phyloP scores from a whole-genome alignment of 2,113 vertebrate species.

The Taxidea taxus region DNA sequence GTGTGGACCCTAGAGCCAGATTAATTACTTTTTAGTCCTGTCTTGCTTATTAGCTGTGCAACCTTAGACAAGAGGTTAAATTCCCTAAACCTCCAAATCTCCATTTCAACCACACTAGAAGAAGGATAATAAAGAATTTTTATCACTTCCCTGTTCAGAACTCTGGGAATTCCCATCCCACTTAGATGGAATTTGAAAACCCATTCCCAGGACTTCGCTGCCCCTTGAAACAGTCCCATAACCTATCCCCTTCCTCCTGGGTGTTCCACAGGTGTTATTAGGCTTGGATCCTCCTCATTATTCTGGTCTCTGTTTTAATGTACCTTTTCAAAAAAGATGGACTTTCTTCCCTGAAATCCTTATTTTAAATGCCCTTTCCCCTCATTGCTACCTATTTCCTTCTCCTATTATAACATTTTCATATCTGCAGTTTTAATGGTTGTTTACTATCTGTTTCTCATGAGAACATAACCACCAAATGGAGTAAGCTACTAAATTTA shows the following conservation, averaged over 20 bases:
- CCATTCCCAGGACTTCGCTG: no score
- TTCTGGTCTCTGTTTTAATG: not conserved
- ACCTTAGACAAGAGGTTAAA: not conserved
- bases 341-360: not conserved
- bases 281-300: not conserved
- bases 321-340: not conserved
- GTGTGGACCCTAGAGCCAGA: not conserved
- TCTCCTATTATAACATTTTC: not conserved
- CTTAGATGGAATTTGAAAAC: not conserved
- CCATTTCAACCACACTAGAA: not conserved
- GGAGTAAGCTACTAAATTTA: not conserved
- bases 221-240: not conserved
- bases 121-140: not conserved
- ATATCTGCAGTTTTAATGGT: not conserved
- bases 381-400: not conserved
- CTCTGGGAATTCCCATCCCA: no score
- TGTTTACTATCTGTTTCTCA: not conserved
- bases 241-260: not conserved
- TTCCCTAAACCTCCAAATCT: not conserved
- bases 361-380: not conserved
- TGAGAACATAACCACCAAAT: not conserved
- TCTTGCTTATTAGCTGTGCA: not conserved
- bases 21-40: not conserved
- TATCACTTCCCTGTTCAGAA: not conserved
- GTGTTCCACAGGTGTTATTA: not conserved